phyloP scores from a whole-genome alignment of 2,888 invertebrate species.

The Amorpha juglandis region DNA sequence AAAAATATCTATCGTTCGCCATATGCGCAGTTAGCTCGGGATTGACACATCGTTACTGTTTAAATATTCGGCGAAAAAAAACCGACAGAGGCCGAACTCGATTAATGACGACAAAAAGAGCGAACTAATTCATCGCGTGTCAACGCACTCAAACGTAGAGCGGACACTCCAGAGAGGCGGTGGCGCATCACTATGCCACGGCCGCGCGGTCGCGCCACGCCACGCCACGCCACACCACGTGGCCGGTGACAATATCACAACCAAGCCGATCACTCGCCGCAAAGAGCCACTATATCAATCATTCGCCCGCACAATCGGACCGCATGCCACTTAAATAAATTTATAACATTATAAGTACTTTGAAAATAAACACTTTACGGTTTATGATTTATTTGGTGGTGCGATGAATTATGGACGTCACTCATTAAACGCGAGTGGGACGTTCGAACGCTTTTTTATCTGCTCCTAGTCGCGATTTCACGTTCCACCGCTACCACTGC shows the following conservation, averaged over 20 bases:
- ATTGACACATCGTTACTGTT: slow-evolving; percentile 29
- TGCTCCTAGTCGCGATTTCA: slow-evolving; percentile 72
- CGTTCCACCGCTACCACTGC: slow-evolving; percentile 68
- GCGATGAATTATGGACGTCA: slow-evolving; percentile 78
- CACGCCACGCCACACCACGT: slow-evolving; percentile 46
- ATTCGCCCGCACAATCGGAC: slow-evolving; percentile 74
- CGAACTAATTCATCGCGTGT: slow-evolving; percentile 58
- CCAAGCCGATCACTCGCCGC: slow-evolving; percentile 67
- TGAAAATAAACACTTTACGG: slow-evolving; percentile 82
- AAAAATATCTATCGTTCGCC: neutral
- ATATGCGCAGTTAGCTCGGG: slow-evolving; percentile 8
- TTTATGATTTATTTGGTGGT: slow-evolving; percentile 82
- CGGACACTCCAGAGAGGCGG: slow-evolving; percentile 41
- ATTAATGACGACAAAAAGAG: slow-evolving; percentile 65
- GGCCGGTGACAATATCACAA: slow-evolving; percentile 67
- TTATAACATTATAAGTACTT: slow-evolving; percentile 84
- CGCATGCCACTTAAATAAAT: slow-evolving; percentile 82
- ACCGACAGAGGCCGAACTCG: slow-evolving; percentile 47
- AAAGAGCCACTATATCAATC: slow-evolving; percentile 80
- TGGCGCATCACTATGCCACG: slow-evolving; percentile 41
- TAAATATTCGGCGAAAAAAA: slow-evolving; percentile 37
- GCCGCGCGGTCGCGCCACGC: slow-evolving; percentile 35
- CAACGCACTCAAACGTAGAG: slow-evolving; percentile 56
- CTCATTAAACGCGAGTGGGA: slow-evolving; percentile 71
- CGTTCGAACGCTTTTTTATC: slow-evolving; percentile 64